Base-by-base conservation (phyloP, 2,113 vertebrate genomes). In the Ceyx margarethae region DNA sequence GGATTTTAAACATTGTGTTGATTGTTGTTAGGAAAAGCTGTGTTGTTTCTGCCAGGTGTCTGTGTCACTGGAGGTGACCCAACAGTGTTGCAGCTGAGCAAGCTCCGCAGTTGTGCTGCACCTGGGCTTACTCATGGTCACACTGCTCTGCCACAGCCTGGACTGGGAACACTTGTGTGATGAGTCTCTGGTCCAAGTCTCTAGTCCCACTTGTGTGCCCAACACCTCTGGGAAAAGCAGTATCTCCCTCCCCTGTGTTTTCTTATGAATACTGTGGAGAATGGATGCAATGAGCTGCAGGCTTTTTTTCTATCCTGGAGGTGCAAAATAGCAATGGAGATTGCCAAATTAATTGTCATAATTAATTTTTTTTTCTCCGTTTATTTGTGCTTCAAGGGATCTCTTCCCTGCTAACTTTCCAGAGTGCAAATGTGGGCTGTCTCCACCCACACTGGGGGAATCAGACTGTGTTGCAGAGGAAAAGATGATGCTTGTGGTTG, bases 151-250 rank as follows among this genome's bases (percentile, higher is more conserved):
- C 23, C 14, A 2, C 46, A 73, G 50, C 54, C 42, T 0, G 0
- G n/a, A 16, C 58, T n/a, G 67, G 67, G 26, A 86, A 18, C 22
- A 8, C 0, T 7, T 15, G 40, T 66, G 46, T 46, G 66, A 61
- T 0, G 0, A 17, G 10, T 13, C 19, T 28, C 50, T 68, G 23
- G 45, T 65, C 37, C 37, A 37, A 17, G 10, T 14, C 19, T 28
- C 50, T 68, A 21, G 45, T 65, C 37, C 50, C 74, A n/a, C 62
- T 28, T 43, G 22, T 61, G 50, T 37, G 40, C n/a, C 6, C 0
- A 0, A 28, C n/a, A 23, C 8, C 35, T 48, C 61, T 76, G 69
- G 35, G 53, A 65, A 0, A 0, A 58, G 40, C 3, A 0, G 9
- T 2, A 0, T n/a, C 43, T 62, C 33, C 60, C 65, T 35, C 37